phyloP scores from a whole-genome alignment of 2,113 vertebrate genomes.

The Ahaetulla prasina region DNA sequence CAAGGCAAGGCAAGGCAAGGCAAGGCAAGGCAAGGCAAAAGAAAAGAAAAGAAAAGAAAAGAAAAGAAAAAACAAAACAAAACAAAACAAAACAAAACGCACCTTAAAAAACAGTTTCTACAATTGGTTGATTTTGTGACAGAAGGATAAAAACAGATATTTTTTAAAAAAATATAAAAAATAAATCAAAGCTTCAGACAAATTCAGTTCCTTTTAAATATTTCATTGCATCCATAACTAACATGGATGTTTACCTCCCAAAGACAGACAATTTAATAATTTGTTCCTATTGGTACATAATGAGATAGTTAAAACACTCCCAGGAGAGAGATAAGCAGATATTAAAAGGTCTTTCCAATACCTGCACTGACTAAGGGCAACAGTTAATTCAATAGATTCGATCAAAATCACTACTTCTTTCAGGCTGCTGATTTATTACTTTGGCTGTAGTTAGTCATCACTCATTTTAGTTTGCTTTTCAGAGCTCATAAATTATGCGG shows the following conservation, averaged over 20 bases:
- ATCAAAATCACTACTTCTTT: conserved; percentile 88
- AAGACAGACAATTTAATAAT: conserved; percentile 75
- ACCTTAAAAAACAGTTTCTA: neutral
- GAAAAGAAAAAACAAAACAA: too few species aligned
- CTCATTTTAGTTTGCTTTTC: conserved; percentile 84
- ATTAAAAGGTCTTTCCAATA: conserved; percentile 98
- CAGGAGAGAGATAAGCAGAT: conserved; percentile 84
- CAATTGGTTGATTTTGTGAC: neutral
- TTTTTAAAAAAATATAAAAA: neutral
- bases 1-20: too few species aligned
- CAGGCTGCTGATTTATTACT: conserved; percentile 90
- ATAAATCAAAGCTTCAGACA: conserved; percentile 42
- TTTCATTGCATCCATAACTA: conserved; percentile 58
- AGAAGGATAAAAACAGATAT: neutral
- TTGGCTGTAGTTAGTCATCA: conserved; percentile 78
- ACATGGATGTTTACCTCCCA: conserved; percentile 66
- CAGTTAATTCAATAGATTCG: conserved; percentile 96
- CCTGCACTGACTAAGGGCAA: conserved; percentile 88
- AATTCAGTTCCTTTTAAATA: conserved; percentile 38
- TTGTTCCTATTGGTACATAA: conserved; percentile 76
- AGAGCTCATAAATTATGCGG: conserved; percentile 95
- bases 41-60: too few species aligned
- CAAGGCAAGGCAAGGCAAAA: too few species aligned
- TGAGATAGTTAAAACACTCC: conserved; percentile 77
- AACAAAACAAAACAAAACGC: too few species aligned